Conservation (phyloP, 2,113 vertebrate species). For the Cephalophus harveyi region DNA sequence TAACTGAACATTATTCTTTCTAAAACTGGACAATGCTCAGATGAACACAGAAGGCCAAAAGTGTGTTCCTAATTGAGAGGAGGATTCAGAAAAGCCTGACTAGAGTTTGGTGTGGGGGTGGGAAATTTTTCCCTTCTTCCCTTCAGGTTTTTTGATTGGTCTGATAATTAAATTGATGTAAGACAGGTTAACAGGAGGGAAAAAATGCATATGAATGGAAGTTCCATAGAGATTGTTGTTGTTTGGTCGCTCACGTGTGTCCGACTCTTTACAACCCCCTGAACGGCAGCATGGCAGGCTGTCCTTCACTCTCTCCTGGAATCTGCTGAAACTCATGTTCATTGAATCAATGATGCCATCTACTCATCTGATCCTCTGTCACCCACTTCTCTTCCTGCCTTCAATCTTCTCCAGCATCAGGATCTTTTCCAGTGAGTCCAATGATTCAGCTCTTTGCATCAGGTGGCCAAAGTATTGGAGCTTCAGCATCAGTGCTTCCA, state of each 20-base stretch:
- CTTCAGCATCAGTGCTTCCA: not conserved
- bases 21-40: not conserved
- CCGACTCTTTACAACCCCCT: not conserved
- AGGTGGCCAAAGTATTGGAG: not conserved
- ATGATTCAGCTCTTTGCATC: not conserved
- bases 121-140: not conserved
- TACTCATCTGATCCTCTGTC: not conserved
- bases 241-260: accelerated
- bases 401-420: not conserved
- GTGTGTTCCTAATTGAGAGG: not conserved
- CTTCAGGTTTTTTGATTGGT: not conserved
- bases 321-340: not conserved
- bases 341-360: not conserved
- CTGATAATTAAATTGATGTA: not conserved
- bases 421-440: not conserved
- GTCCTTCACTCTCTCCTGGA: not conserved
- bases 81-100: not conserved
- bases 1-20: not conserved
- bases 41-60: not conserved
- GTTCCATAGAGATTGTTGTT: not conserved
- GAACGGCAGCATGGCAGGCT: not conserved
- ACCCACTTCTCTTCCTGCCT: not conserved
- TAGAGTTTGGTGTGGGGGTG: not conserved
- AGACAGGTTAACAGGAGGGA: not conserved
- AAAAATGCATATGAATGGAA: not conserved